A percentile compares a stretch with the other conserved stretches of the same genome.
Evolutionary conservation across 2,113 vertebrate genomes (phyloP).

Genomic region (Alces alces): DNA sequence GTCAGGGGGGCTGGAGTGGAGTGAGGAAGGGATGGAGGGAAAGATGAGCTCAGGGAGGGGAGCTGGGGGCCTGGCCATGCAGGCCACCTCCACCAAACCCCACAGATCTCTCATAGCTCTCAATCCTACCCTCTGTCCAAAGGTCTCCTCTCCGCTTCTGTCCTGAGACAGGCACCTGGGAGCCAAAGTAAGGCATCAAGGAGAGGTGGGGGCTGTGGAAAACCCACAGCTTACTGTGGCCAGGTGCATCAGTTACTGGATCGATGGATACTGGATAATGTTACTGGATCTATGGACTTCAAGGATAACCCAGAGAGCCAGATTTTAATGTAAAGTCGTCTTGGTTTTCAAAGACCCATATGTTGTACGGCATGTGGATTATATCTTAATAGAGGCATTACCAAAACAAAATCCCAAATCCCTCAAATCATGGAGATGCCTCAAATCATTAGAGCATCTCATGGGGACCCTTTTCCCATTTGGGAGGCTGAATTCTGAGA

Average conservation of each 20-base stretch:
- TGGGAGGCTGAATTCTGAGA: neutral
- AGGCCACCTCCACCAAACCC: neutral
- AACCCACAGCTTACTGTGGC: neutral
- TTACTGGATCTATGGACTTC: neutral
- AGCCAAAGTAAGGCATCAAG: neutral
- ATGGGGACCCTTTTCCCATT: neutral
- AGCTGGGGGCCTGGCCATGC: neutral
- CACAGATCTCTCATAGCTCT: neutral
- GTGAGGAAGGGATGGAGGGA: neutral
- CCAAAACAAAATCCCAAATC: neutral
- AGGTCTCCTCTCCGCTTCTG: neutral
- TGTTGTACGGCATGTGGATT: neutral
- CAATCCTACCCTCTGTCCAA: neutral
- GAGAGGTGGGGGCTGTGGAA: neutral
- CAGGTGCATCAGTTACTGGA: neutral
- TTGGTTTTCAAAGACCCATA: neutral
- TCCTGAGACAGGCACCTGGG: neutral
- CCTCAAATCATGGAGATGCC: neutral
- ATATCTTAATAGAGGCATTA: neutral
- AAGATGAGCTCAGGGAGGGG: neutral
- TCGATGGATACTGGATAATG: neutral
- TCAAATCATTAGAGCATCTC: neutral
- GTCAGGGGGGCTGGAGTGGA: neutral
- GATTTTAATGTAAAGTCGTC: neutral
- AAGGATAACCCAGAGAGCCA: neutral